Base-by-base conservation (phyloP, 2,888 invertebrate species). In the Archips crataeganus region DNA sequence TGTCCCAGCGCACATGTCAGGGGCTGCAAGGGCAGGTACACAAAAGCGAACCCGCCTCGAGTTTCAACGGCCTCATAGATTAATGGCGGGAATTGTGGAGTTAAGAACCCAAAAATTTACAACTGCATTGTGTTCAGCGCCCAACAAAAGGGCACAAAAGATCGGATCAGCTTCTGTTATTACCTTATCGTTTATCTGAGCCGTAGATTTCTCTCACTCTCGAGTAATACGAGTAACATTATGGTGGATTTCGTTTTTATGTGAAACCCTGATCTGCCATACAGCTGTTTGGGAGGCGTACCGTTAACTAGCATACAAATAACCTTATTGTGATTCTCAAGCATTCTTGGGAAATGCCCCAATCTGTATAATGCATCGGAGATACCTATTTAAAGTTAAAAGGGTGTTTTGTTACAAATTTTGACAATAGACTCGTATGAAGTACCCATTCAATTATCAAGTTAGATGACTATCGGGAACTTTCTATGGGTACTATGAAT, bases 41-140 rank as follows among this genome's bases (percentile, higher is more conserved):
- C 91, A 92, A 93, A 88, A 89, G 87, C 82, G 82, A 73, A 69
- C 92, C 89, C 89, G 92, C 84, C 87, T 93, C 93, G 84, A 90
- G 91, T 94, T 93, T 91, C 93, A 90, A 87, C 90, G 90, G 90
- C 88, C 84, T 84, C 89, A 90, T 90, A 92, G 91, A 93, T 93
- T 93, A 92, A 93, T 91, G 93, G 88, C 91, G 91, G 89, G 91
- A 92, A 91, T 92, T 91, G 91, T 90, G 88, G 90, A 93, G 92
- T 92, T 92, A 91, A 93, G 92, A 92, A 90, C 92, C 92, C 91
- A 92, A 93, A 93, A 93, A 93, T 92, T 94, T 93, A 94, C 94
- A 94, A 94, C 92, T 92, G 90, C 90, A 92, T 94, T 94, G 94
- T 94, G 77, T 84, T 84, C 79, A 75, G 79, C 79, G 78, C 79